Evolutionary conservation across 2,888 invertebrate genomes (phyloP).

Genomic region (Catocala nupta): DNA sequence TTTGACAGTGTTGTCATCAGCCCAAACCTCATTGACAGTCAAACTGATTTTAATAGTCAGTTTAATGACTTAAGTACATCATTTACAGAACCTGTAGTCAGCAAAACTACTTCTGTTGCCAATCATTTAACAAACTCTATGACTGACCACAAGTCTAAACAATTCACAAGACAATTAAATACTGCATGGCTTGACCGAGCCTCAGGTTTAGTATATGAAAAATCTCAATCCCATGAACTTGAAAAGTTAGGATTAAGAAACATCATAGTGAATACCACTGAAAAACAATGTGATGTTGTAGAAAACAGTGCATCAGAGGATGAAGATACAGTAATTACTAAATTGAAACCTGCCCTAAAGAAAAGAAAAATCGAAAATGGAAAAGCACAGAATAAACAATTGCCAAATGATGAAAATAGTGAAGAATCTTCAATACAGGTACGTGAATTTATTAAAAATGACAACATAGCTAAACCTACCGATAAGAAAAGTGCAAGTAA

Average conservation of each 20-base stretch:
- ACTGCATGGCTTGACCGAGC: constrained; percentile 81
- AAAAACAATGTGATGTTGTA: constrained; percentile 87
- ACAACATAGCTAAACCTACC: constrained; percentile 14
- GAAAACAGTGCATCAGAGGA: constrained; percentile 92
- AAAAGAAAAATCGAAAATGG: constrained; percentile 73
- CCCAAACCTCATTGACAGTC: neutral
- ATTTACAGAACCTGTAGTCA: constrained; percentile 17
- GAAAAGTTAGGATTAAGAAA: constrained; percentile 77
- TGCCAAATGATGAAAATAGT: constrained; percentile 25
- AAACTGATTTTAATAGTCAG: neutral
- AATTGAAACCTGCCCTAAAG: constrained; percentile 87
- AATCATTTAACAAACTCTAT: constrained; percentile 21
- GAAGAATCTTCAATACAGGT: constrained; percentile 34
- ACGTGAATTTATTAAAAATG: constrained; percentile 28
- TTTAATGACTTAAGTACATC: constrained; percentile 8
- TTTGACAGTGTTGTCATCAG: neutral
- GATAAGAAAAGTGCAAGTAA: constrained; percentile 25
- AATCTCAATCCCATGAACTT: constrained; percentile 19
- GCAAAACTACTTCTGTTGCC: constrained; percentile 27
- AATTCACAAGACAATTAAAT: constrained; percentile 71
- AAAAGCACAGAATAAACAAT: constrained; percentile 13
- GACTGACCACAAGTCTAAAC: constrained; percentile 28
- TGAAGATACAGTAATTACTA: constrained; percentile 73
- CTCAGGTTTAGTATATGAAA: constrained; percentile 60
- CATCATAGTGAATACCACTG: constrained; percentile 57